Conservation (phyloP, 2,797 vertebrate species). For the Buceros bicornis region DNA sequence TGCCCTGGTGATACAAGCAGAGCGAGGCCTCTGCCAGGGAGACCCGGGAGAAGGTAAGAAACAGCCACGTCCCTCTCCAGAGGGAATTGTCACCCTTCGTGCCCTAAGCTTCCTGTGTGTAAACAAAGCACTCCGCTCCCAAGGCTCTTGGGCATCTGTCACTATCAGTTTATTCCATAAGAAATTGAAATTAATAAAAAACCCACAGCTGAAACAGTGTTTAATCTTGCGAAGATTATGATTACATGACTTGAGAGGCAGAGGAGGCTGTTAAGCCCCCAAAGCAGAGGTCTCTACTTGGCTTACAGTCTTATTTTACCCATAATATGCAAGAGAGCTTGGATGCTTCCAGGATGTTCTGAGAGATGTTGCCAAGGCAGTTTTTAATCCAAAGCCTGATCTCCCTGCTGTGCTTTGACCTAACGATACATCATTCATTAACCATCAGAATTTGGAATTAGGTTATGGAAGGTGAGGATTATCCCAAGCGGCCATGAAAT, state of each 20-base stretch:
- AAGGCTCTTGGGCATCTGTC: constrained; percentile 6
- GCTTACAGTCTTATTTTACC: background rate
- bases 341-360: background rate
- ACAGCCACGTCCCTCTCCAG: background rate
- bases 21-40: background rate
- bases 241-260: background rate
- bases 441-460: background rate
- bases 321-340: background rate
- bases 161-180: background rate
- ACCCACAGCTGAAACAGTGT: background rate
- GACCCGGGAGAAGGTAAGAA: background rate
- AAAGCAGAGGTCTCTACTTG: background rate
- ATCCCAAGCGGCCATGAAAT: background rate
- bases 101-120: background rate
- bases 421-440: background rate
- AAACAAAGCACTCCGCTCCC: background rate
- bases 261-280: background rate
- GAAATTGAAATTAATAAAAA: background rate
- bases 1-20: background rate
- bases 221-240: constrained; percentile 39
- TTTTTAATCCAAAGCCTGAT: background rate
- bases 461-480: background rate
- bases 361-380: background rate
- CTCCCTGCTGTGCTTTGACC: background rate
- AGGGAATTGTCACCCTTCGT: background rate